Base-by-base conservation (phyloP, 2,797 vertebrate species). In the Lophotriccus pileatus region DNA sequence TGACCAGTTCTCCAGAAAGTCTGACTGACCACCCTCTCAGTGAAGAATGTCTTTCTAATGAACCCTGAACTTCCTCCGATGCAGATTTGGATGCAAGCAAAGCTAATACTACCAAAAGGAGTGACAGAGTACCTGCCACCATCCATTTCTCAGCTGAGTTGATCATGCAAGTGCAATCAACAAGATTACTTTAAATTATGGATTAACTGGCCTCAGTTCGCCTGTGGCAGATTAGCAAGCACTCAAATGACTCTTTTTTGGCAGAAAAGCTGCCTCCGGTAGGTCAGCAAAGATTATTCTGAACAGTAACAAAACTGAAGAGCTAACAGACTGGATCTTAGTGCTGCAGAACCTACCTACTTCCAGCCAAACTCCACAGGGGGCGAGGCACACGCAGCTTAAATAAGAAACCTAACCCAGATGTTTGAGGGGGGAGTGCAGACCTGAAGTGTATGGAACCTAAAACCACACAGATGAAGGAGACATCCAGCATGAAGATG, bases 161-260 rank as follows among this genome's bases (percentile, higher is more conserved):
- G 43, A 66, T 70, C 68, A 72, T 5, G 28, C 9, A 5, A 89
- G 41, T 52, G 34, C 72, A 47, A 66, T 76, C 88, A 89, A 43
- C 20, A 72, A 47, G 34, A 87, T 83, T 84, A 77, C 28, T 84
- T 90, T 80, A 78, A 80, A 89, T 86, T 90, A 79, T 44, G 52
- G 81, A 79, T 87, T 69, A 69, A 72, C 21, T 41, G 63, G 73
- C 75, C 66, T 75, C 46, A 23, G 62, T 32, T 85, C 0, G 0
- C 69, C 62, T 76, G 30, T 32, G 63, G 53, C 60, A 82, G 73
- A 81, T 85, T 46, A 87, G 53, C 4, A 3, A 92, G 37, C 41
- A 50, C 53, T 85, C 49, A 89, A 44, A 78, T 5, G 0, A 60
- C 17, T 66, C 37, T 12, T 43, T 82, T 91, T 58, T 56, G 46